Evolutionary conservation across 2,888 invertebrate genomes (phyloP), one percentile per base, ranked within the genome.

Genomic region (Byasa hedistus): DNA sequence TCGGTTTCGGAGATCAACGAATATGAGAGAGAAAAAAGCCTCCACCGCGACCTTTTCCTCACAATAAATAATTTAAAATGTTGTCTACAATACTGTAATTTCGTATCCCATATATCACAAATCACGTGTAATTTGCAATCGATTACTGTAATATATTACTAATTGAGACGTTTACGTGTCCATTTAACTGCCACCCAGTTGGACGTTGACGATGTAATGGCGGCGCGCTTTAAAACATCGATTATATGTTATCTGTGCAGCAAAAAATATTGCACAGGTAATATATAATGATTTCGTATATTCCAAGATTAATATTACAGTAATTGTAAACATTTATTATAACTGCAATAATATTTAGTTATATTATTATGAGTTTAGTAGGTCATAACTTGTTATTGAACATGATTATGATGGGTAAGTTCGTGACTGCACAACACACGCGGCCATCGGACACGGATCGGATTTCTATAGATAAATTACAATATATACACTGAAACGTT

Each of bases 111-210:
- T 65, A 61, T 57, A 57, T 65, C 65, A 65, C 65, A 27, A 1
- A 10, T 23, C 7, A 57, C 48, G 2, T n/a, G 57, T 61, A 57
- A 61, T 65, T 60, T 51, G 44, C 48, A 48, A 51, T 24, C 54
- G 12, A 39, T 39, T 39, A 39, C 15, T 1, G 39, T 39, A 39
- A 39, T 39, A 39, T 61, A 22, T 23, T 39, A 21, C 24, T 65
- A 65, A 65, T 65, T 65, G 65, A 61, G 65, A 61, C 39, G 21
- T 65, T 61, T 65, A 22, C 51, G 24, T 36, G 22, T 17, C 32
- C 24, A 52, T 19, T 65, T 60, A 65, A 65, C 59, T 65, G 56
- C 48, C 58, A 55, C 15, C 27, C n/a, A n/a, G 19, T 27, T 22
- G 22, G n/a, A 21, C 39, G 24, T 64, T 54, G 54, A 21, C 55